Conservation (phyloP, 2,113 vertebrate species). For the Oreotragus oreotragus region DNA sequence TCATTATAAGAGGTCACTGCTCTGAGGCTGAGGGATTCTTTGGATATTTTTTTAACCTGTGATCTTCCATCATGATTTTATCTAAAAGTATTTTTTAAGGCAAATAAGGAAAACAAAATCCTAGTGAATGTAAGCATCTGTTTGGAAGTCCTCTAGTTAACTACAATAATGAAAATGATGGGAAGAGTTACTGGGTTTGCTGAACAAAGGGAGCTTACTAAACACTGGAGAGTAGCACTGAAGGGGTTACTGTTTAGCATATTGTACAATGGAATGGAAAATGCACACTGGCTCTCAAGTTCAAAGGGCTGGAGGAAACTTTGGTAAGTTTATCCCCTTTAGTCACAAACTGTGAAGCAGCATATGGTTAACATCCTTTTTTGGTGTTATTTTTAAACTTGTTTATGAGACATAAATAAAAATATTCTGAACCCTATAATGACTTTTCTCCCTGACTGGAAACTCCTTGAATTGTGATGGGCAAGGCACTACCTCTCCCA, state of each 20-base stretch:
- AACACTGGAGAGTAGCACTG: background rate
- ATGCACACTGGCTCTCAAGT: constrained; percentile 59
- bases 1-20: background rate
- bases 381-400: constrained; percentile 77
- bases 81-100: background rate
- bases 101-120: constrained; percentile 46
- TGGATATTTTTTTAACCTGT: background rate
- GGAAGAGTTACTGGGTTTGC: constrained; percentile 27
- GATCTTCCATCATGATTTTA: background rate
- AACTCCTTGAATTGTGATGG: background rate
- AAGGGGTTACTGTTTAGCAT: constrained; percentile 61
- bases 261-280: constrained; percentile 66
- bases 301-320: constrained; percentile 72
- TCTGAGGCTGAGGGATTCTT: background rate
- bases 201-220: constrained; percentile 53
- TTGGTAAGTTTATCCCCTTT: constrained; percentile 62
- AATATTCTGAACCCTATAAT: constrained; percentile 64
- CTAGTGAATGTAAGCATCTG: constrained; percentile 72
- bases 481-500: background rate
- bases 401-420: constrained; percentile 73
- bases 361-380: constrained; percentile 70
- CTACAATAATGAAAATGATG: constrained; percentile 72
- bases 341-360: constrained; percentile 52
- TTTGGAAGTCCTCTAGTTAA: constrained; percentile 68
- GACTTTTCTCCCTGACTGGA: constrained; percentile 49